These are phyloP conservation scores for Lucilia cuprina DNA, from an alignment of 1,140 invertebrate genomes.

Conservation along the genomic window DNA sequence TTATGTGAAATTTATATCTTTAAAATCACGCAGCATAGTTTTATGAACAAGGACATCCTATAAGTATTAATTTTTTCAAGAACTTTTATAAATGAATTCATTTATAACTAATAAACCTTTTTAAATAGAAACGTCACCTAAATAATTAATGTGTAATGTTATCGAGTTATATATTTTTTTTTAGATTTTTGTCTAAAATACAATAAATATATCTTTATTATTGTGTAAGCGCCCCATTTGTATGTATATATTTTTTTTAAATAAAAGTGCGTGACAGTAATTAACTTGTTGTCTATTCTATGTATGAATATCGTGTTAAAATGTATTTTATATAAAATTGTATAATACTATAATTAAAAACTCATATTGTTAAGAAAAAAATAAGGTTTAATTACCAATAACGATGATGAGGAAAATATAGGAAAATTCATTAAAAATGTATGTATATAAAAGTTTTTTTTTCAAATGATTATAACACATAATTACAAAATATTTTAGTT, in stretches of 20 bases:
- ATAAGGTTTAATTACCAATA: neutral
- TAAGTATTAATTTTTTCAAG: too few species aligned
- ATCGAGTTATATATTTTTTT: neutral
- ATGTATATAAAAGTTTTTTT: neutral
- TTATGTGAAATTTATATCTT: too few species aligned
- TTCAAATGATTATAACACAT: too few species aligned
- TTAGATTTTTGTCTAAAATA: neutral
- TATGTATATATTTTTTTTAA: neutral
- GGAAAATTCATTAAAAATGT: neutral
- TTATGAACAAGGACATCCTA: too few species aligned
- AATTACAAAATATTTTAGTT: too few species aligned
- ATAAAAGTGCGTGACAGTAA: neutral
- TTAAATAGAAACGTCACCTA: too few species aligned
- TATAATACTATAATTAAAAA: conserved; percentile 1
- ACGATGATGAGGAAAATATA: neutral
- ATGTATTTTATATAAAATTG: conserved; percentile 1
- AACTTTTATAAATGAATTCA: too few species aligned
- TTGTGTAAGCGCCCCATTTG: too few species aligned
- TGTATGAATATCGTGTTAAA: neutral
- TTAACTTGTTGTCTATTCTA: neutral
- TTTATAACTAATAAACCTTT: too few species aligned
- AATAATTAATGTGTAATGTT: too few species aligned
- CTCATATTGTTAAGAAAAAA: neutral
- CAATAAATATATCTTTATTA: neutral
- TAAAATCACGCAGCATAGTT: too few species aligned